Percentiles rank a stretch among this genome's conserved stretches.
These are phyloP conservation scores for Poecilia gillii DNA, from an alignment of 2,797 vertebrate genomes.

Conservation along the genomic window DNA sequence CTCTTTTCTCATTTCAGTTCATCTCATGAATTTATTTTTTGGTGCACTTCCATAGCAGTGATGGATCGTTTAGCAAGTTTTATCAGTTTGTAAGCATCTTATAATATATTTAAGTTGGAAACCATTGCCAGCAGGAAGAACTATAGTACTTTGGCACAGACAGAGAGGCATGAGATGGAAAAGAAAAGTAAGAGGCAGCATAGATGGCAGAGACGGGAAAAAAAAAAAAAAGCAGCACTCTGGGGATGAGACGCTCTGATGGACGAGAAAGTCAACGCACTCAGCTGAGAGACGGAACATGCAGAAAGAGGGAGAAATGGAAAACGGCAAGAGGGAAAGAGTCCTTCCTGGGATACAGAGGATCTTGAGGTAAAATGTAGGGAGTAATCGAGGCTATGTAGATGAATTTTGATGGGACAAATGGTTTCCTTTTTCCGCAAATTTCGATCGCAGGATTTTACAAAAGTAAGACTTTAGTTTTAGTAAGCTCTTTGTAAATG, in stretches of 20 bases:
- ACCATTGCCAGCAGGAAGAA: constrained; percentile 3
- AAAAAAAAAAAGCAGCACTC: constrained; percentile 54
- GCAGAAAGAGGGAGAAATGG: constrained; percentile 21
- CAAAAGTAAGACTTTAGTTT: background rate
- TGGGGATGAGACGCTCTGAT: constrained; percentile 49
- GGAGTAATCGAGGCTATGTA: background rate
- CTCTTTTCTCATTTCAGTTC: background rate
- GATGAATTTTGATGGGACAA: background rate
- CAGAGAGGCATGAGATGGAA: background rate
- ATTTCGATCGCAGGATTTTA: background rate
- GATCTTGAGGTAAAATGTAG: background rate
- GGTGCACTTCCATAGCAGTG: background rate
- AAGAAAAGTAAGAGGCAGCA: constrained; percentile 28
- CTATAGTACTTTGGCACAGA: constrained; percentile 20
- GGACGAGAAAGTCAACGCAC: constrained; percentile 46
- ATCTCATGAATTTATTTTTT: background rate
- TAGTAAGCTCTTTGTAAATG: background rate
- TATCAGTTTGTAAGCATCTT: background rate
- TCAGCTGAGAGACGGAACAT: constrained; percentile 44
- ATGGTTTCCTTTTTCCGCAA: background rate
- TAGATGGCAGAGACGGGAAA: constrained; percentile 50
- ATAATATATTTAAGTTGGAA: constrained; percentile 14
- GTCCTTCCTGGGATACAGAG: constrained; percentile 8
- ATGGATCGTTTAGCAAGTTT: background rate
- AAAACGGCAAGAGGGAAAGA: constrained; percentile 31